Evolutionary conservation across 2,888 invertebrate genomes (phyloP).

Genomic region (Bruchidius siliquastri): DNA sequence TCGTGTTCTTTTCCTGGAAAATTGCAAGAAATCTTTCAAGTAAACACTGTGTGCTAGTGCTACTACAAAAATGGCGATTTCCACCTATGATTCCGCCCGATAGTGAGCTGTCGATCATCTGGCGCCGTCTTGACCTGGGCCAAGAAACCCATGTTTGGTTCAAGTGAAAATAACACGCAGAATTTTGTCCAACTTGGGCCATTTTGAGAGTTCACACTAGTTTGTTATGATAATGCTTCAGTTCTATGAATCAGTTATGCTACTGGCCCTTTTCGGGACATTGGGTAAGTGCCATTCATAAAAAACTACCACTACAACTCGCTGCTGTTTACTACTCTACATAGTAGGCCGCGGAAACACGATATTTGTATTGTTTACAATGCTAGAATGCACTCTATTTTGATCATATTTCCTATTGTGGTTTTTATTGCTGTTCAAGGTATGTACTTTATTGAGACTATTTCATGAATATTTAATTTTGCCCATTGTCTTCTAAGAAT

Average conservation of each 20-base stretch:
- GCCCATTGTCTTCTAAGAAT: no score
- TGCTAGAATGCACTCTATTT: neutral
- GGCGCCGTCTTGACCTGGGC: constrained; percentile 34
- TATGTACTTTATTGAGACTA: neutral
- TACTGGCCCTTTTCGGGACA: neutral
- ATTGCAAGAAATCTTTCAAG: constrained; percentile 7
- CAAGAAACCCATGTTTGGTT: constrained; percentile 35
- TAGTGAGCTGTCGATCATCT: constrained; percentile 20
- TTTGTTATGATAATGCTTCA: constrained; percentile 6
- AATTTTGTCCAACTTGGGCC: constrained; percentile 12
- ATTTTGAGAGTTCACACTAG: neutral
- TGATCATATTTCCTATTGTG: neutral
- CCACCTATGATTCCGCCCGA: neutral
- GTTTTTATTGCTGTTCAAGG: neutral
- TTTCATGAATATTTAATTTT: no score
- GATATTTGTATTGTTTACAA: neutral
- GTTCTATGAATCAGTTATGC: neutral
- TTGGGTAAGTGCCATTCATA: neutral
- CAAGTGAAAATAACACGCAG: constrained; percentile 28
- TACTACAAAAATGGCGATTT: constrained; percentile 4
- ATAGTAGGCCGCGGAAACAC: neutral
- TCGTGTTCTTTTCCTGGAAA: constrained; percentile 7
- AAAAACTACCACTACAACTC: constrained; percentile 2
- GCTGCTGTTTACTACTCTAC: neutral
- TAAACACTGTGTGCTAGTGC: constrained; percentile 8